These are phyloP conservation scores for Danio choprae DNA, from an alignment of 2,797 vertebrate species.

Conservation along the genomic window DNA sequence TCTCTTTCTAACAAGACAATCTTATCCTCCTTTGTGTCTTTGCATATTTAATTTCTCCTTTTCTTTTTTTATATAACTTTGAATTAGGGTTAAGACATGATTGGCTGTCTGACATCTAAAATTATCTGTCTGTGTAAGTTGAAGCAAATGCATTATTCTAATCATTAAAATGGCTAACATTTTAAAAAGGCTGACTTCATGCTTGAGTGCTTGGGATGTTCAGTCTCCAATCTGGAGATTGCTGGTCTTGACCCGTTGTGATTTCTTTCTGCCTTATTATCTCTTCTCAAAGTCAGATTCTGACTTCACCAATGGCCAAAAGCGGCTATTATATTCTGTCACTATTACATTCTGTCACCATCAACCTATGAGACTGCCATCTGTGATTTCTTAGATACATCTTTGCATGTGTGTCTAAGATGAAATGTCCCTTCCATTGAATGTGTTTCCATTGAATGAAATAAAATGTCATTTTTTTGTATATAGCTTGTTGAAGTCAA, in stretches of 20 bases:
- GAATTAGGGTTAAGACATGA: constrained; percentile 1
- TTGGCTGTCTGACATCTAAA: constrained; percentile 10
- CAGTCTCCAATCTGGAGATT: background rate
- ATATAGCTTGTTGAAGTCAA: too few species aligned
- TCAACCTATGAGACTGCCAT: background rate
- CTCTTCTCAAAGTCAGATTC: constrained; percentile 15
- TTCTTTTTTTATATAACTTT: background rate
- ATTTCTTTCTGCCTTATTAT: constrained; percentile 25
- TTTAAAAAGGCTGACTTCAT: constrained; percentile 2
- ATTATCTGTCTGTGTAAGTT: constrained; percentile 13
- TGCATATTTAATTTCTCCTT: background rate
- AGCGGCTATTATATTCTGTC: background rate
- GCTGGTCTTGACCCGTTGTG: constrained; percentile 5
- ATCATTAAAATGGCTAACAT: constrained; percentile 12
- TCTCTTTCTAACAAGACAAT: background rate
- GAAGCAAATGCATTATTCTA: constrained; percentile 3
- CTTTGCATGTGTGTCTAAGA: too few species aligned
- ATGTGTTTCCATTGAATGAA: too few species aligned
- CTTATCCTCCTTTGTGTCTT: constrained; percentile 6
- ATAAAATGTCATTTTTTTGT: too few species aligned
- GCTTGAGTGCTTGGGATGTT: constrained; percentile 14
- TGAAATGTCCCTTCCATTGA: too few species aligned
- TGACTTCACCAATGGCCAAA: constrained; percentile 17
- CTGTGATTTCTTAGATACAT: background rate
- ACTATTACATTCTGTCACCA: background rate